Evolutionary conservation across 2,113 vertebrate species (phyloP).

Genomic region (Lagopus muta): DNA sequence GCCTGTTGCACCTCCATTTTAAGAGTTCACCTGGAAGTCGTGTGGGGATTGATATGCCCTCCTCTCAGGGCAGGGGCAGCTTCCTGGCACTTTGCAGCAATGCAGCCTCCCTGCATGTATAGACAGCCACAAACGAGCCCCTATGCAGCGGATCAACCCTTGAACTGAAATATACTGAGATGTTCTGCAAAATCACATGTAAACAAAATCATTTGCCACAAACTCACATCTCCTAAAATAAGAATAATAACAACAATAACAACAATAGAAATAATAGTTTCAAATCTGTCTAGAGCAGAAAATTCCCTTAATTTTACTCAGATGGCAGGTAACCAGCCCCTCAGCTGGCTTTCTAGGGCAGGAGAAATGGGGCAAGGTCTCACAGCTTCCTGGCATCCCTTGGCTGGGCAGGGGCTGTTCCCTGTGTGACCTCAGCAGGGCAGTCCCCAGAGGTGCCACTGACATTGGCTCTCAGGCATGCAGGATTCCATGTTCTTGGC

Average conservation of each 20-base stretch:
- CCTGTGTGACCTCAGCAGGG: neutral
- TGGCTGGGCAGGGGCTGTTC: accelerated
- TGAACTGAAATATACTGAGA: neutral
- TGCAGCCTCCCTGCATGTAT: no score
- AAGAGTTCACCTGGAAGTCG: neutral
- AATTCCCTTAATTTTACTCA: neutral
- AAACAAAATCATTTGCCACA: neutral
- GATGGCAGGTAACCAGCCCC: no score
- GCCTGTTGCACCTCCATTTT: neutral
- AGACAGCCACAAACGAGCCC: no score
- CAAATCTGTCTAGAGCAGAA: neutral
- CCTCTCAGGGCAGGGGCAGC: neutral
- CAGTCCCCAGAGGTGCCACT: neutral
- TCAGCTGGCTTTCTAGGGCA: neutral
- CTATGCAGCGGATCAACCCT: neutral
- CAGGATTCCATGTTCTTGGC: accelerated
- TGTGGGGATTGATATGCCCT: neutral
- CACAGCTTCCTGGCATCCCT: no score
- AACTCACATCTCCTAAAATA: neutral
- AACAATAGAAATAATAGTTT: neutral
- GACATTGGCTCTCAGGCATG: neutral
- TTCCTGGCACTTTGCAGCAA: no score
- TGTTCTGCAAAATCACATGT: neutral
- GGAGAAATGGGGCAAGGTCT: neutral
- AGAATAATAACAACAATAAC: neutral